Base-by-base conservation (phyloP, 2,888 invertebrate species). In the Clanis bilineata region DNA sequence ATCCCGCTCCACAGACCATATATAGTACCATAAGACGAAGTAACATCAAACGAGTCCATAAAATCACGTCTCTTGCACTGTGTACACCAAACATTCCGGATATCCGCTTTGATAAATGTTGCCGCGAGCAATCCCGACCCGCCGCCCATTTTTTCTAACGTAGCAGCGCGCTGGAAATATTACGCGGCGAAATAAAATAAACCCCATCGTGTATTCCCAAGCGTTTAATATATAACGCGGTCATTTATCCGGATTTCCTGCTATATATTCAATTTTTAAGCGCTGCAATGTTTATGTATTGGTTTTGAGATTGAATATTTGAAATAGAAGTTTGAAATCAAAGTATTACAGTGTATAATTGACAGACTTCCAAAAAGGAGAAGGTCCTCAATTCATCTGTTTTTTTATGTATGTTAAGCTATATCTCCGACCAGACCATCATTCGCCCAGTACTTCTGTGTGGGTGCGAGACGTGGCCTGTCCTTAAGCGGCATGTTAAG, bases 21-120 rank as follows among this genome's bases (percentile, higher is more conserved):
- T n/a, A n/a, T n/a, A n/a, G n/a, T n/a, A n/a, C n/a, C n/a, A n/a
- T n/a, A n/a, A n/a, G n/a, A n/a, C n/a, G n/a, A n/a, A n/a, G n/a
- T n/a, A n/a, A n/a, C n/a, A 22, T 21, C 21, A 21, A 21, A 44
- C 21, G 21, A 44, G 3, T 9, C 45, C 3, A 4, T 10, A 1
- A 51, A 32, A 51, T 18, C 32, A 18, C 15, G 28, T 51, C 28
- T 18, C 18, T 32, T 32, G 51, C 28, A 32, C 28, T 10, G 4
- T 51, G 1, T 15, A 47, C 47, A 51, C n/a, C n/a, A 59, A 55
- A 56, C 25, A 32, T 32, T 44, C 38, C 45, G 41, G 44, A 41
- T 12, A 58, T 58, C 60, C 64, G 59, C 43, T 41, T 63, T 75
- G 67, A 70, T 73, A 71, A 71, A 73, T 75, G 64, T 67, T 56